Evolutionary conservation across 1,140 invertebrate species (phyloP).

Genomic region (Diachasmimorpha longicaudata): DNA sequence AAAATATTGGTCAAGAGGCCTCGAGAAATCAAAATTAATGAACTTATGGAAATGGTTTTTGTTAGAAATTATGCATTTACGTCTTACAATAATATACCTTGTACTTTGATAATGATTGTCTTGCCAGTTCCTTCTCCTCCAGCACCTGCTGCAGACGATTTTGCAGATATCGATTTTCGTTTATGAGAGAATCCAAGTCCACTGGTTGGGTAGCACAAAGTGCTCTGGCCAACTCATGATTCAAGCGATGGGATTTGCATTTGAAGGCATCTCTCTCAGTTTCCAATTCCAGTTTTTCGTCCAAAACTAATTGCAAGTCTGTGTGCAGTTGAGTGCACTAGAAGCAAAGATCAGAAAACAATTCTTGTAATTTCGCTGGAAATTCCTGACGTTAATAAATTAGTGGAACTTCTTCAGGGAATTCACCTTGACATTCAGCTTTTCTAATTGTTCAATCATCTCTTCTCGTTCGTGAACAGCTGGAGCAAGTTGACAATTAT

Average conservation of each 20-base stretch:
- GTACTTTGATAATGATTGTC: slow-evolving; percentile 74
- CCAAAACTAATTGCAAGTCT: slow-evolving; percentile 78
- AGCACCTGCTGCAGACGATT: slow-evolving; percentile 80
- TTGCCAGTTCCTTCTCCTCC: slow-evolving; percentile 79
- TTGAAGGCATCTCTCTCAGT: slow-evolving; percentile 85
- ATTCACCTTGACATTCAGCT: slow-evolving; percentile 68
- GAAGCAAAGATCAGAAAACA: slow-evolving; percentile 28
- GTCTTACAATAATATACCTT: slow-evolving; percentile 63
- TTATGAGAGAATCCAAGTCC: slow-evolving; percentile 81
- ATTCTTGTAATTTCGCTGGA: neutral
- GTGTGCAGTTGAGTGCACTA: slow-evolving; percentile 72
- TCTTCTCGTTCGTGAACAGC: slow-evolving; percentile 69
- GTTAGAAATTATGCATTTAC: neutral
- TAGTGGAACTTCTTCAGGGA: too few species aligned
- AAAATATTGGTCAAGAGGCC: too few species aligned
- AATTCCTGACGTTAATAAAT: neutral
- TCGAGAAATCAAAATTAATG: too few species aligned
- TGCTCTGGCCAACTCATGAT: slow-evolving; percentile 80
- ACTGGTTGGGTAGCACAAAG: slow-evolving; percentile 69
- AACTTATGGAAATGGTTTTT: too few species aligned
- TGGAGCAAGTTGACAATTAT: slow-evolving; percentile 46
- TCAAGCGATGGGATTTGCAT: slow-evolving; percentile 82
- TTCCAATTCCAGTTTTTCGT: slow-evolving; percentile 86
- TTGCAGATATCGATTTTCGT: slow-evolving; percentile 81
- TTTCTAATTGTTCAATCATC: slow-evolving; percentile 74